Conservation (phyloP, 2,888 invertebrate species). For the Lasioglossum villosulum region DNA sequence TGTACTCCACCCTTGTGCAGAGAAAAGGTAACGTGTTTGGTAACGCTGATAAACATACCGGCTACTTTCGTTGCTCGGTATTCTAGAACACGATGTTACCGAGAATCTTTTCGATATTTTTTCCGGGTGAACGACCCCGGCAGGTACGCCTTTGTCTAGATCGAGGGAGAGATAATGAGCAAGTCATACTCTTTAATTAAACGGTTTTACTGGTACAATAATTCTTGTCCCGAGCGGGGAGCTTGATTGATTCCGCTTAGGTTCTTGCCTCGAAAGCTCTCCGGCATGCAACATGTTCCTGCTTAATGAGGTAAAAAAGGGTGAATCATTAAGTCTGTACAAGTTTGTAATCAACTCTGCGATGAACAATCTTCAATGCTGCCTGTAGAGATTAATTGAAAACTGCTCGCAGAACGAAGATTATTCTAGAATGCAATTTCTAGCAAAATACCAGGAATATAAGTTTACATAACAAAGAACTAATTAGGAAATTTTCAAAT, state of each 20-base stretch:
- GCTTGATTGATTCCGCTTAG: slow-evolving; percentile 13
- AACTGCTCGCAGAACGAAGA: neutral
- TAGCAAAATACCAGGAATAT: neutral
- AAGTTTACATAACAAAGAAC: neutral
- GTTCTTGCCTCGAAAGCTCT: slow-evolving; percentile 8
- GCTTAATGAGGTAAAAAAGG: slow-evolving; percentile 17
- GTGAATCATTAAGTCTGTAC: slow-evolving; percentile 5
- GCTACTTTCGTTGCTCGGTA: neutral
- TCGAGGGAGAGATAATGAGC: slow-evolving; percentile 13
- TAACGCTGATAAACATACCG: too few relatives aligned
- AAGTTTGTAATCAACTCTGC: slow-evolving; percentile 3
- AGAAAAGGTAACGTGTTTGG: too few relatives aligned
- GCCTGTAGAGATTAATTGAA: neutral
- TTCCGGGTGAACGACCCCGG: neutral
- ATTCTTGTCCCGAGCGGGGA: slow-evolving; percentile 2
- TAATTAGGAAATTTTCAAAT: neutral
- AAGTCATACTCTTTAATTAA: slow-evolving; percentile 21
- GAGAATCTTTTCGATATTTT: neutral
- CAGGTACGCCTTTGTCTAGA: neutral
- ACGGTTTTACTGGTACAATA: slow-evolving; percentile 16
- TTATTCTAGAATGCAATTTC: neutral
- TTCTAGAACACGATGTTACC: neutral
- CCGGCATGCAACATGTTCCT: slow-evolving; percentile 1
- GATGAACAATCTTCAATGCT: neutral
- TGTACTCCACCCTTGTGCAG: too few relatives aligned